These are phyloP conservation scores for Siphlonurus alternatus DNA, from an alignment of 2,888 invertebrate genomes.

Conservation along the genomic window DNA sequence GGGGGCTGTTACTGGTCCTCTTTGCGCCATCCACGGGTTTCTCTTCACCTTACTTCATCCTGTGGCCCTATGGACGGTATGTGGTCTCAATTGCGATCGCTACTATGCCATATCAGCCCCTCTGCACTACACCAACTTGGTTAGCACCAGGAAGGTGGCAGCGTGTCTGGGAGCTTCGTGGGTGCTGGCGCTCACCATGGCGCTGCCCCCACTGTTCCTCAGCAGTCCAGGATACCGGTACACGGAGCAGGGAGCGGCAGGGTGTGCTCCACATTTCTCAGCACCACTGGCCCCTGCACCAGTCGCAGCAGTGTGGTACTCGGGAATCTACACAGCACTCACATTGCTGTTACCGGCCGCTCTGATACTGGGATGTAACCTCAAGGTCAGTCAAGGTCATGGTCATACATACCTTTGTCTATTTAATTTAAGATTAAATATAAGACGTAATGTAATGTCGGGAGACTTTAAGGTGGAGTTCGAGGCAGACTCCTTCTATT, in stretches of 20 bases:
- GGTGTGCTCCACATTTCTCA: conserved; percentile 5
- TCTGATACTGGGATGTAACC: conserved; percentile 51
- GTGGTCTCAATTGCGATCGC: conserved; percentile 60
- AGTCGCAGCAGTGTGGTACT: conserved; percentile 38
- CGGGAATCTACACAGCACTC: conserved; percentile 42
- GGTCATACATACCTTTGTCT: too few relatives aligned
- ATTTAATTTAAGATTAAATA: too few relatives aligned
- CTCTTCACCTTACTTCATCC: conserved; percentile 54
- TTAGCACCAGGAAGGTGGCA: conserved; percentile 51
- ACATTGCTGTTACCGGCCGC: conserved; percentile 49
- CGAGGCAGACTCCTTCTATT: too few relatives aligned
- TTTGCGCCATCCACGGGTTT: conserved; percentile 46
- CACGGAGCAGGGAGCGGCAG: conserved; percentile 26
- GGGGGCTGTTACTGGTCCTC: conserved; percentile 31
- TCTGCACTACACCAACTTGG: conserved; percentile 58
- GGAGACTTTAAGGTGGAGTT: too few relatives aligned
- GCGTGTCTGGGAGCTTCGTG: conserved; percentile 50
- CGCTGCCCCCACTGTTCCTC: conserved; percentile 42
- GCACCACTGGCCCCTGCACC: neutral
- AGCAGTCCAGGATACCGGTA: neutral
- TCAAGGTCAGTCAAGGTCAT: conserved; percentile 44
- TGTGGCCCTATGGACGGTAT: conserved; percentile 60
- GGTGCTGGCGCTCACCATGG: conserved; percentile 40
- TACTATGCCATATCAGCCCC: conserved; percentile 68
- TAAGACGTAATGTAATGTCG: too few relatives aligned